phyloP scores from a whole-genome alignment of 2,888 invertebrate genomes.

The Slavum lentiscoides region DNA sequence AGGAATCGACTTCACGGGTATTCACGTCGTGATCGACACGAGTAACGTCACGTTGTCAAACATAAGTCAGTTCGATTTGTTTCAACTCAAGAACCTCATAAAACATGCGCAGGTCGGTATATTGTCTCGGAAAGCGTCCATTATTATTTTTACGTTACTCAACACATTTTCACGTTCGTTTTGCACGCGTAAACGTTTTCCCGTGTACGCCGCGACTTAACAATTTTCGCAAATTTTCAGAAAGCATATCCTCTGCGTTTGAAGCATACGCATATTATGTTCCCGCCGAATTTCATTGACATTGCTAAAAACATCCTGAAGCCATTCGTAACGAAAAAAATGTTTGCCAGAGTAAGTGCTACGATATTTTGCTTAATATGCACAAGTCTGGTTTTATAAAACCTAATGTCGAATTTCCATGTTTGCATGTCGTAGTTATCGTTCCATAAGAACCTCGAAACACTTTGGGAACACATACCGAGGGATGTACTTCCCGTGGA shows the following conservation, averaged over 20 bases:
- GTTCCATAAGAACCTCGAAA: conserved; percentile 55
- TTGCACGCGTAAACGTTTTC: too few relatives aligned
- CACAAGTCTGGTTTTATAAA: not conserved
- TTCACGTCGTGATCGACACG: conserved; percentile 57
- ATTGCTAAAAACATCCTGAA: conserved; percentile 56
- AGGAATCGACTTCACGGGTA: conserved; percentile 57
- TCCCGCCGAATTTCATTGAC: conserved; percentile 57
- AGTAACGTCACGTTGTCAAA: conserved; percentile 56
- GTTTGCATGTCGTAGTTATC: conserved; percentile 54
- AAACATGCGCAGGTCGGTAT: conserved; percentile 56
- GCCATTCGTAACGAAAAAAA: conserved; percentile 57
- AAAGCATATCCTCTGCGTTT: conserved; percentile 57
- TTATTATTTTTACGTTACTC: too few relatives aligned
- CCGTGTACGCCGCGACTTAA: too few relatives aligned
- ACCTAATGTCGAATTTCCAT: not conserved
- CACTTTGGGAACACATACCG: conserved; percentile 55
- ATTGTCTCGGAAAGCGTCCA: too few relatives aligned
- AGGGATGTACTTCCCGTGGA: conserved; percentile 56
- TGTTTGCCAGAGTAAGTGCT: conserved; percentile 57
- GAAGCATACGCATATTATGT: conserved; percentile 56
- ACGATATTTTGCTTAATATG: not conserved
- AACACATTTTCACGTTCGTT: too few relatives aligned
- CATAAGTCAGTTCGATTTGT: conserved; percentile 56
- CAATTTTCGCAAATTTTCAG: conserved; percentile 54
- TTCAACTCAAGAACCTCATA: conserved; percentile 56